Base-by-base conservation (phyloP, 2,113 vertebrate genomes). In the Condylura cristata region DNA sequence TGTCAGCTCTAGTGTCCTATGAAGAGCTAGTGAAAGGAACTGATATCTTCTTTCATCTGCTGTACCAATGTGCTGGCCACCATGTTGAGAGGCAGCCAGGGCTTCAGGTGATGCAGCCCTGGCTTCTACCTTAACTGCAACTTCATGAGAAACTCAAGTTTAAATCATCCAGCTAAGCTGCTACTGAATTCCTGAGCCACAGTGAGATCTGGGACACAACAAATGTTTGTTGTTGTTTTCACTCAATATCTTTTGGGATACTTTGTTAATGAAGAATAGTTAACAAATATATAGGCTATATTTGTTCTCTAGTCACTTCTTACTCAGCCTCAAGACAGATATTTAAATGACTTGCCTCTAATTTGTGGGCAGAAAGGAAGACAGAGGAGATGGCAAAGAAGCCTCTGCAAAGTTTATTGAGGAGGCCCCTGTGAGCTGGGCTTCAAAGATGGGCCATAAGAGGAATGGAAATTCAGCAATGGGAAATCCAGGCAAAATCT, bases 181-280 rank as follows among this genome's bases (percentile, higher is more conserved):
- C 37, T 72, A 87, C 22, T 75, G 66, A 61, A 70, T 91, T 72
- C 24, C 26, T 76, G 30, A 83, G 58, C 56, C 7, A 37, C 10
- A 86, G 46, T 68, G 28, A 82, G 13, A n/a, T 84, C 37, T 81
- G 24, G 68, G 51, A 70, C 14, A 37, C 56, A 75, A 75, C 34
- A 70, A 46, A 71, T 66, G 61, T 39, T 91, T 81, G 61, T 39
- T 63, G 0, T 75, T 44, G 26, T 56, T 80, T 79, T 60, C 48
- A 84, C 65, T 22, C 72, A 37, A 46, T 92, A 79, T 44, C 8
- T 56, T 81, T 93, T 46, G 26, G 65, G 37, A 26, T 85, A 44
- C 65, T 81, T 70, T 93, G 32, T 85, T 85, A 80, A 22, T 74
- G 30, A 72, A 68, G n/a, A 91, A 68, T 61, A 85, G 32, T 46